Base-by-base conservation (phyloP, 1,140 invertebrate genomes). In the Pseudomyrmex pallidus region DNA sequence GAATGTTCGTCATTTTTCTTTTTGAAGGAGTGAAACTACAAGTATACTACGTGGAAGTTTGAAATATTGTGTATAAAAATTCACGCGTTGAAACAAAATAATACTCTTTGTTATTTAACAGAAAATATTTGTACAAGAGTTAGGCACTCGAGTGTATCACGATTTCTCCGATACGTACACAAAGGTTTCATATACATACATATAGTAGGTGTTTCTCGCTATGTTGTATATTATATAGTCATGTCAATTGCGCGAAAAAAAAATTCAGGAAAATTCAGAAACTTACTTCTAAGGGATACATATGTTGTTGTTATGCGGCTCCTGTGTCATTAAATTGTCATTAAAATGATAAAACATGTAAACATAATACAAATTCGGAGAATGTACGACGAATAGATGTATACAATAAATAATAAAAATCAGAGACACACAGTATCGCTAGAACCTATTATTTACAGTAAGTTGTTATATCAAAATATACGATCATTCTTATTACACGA, bases 371-470 rank as follows among this genome's bases (percentile, higher is more conserved):
- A 93, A 89, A 91, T 90, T 91, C 90, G 88, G 86, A 80, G 63
- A 86, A 91, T 89, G 89, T 90, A 91, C 90, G 87, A 92, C 91
- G 91, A 92, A 88, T 89, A 76, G 90, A 93, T 94, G 92, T 93
- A 35, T 35, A 94, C 91, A 94, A 94, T 94, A 94, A 94, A 94
- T 94, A 94, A 93, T 89, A 93, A 93, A 93, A 90, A 90, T 89
- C 83, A 83, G 91, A 90, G 20, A 57, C 88, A 90, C 92, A 93
- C 91, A 72, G 91, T 86, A 88, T 91, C 90, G 90, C 90, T 92
- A 92, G 90, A 93, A 92, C 90, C 93, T 94, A 94, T 88, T 94
- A 94, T 94, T 94, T 94, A 94, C 94, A 94, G 35, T 92, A 92
- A 94, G 90, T 92, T 93, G 92, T 94, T 92, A 92, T 93, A 94